Conservation (phyloP, 1,140 invertebrate species). For the Lasaia peninsularis region DNA sequence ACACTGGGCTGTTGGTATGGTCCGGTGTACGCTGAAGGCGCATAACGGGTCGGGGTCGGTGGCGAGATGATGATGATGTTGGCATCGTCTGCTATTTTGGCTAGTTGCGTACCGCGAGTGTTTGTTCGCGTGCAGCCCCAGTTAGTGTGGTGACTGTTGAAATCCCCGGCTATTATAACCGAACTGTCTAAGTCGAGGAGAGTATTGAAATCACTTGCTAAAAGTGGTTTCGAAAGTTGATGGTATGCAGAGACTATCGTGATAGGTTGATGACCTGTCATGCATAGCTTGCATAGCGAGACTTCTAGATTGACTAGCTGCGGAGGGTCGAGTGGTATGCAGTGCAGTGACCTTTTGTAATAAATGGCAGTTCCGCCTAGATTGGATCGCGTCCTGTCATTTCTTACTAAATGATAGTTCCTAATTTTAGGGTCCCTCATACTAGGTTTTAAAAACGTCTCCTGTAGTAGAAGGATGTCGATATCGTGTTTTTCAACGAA, state of each 20-base stretch:
- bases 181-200: neutral
- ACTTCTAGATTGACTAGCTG: slow-evolving; percentile 11
- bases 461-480: slow-evolving; percentile 9
- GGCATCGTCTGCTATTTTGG: too few species aligned
- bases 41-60: too few species aligned
- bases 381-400: neutral
- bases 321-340: slow-evolving; percentile 4
- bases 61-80: too few species aligned
- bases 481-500: neutral
- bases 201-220: neutral
- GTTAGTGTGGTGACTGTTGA: too few species aligned
- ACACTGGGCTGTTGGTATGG: too few species aligned
- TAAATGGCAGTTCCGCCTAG: slow-evolving; percentile 19
- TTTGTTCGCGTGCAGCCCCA: too few species aligned
- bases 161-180: slow-evolving; percentile 2
- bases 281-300: neutral
- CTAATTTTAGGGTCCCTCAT: neutral
- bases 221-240: neutral
- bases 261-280: slow-evolving; percentile 12
- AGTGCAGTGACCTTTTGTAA: slow-evolving; percentile 20
- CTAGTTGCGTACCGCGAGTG: too few species aligned
- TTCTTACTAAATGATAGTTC: slow-evolving; percentile 3
- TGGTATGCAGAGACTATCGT: neutral
- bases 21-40: too few species aligned
- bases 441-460: slow-evolving; percentile 17